Base-by-base conservation (phyloP, 2,888 invertebrate species). In the Helicoverpa assulta region DNA sequence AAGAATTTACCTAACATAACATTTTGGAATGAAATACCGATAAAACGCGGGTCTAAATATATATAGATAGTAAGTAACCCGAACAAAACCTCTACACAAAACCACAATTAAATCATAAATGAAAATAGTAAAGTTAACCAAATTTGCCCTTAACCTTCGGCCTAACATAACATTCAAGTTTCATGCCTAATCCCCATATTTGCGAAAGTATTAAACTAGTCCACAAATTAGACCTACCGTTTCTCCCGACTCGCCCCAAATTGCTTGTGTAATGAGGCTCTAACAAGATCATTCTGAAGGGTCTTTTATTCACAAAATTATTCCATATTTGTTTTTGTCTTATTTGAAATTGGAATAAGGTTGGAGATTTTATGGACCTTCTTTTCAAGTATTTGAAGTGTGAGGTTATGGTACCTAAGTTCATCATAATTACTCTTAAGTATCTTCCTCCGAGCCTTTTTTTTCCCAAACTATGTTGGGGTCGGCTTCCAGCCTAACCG, bases 211-310 rank as follows among this genome's bases (percentile, higher is more conserved):
- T 47, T 47, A 5, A n/a, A n/a, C n/a, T 47, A 47, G 47, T 16
- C 47, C 47, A 5, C 47, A 47, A 47, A 47, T 47, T 47, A 47
- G 47, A 16, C 47, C 47, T 47, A n/a, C 47, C n/a, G n/a, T 47
- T 6, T 47, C 5, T 16, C 47, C 47, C n/a, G 47, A 16, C 47
- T 47, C 47, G 47, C 5, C n/a, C 16, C 47, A 47, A 47, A 47
- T 47, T 47, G 47, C 47, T 47, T n/a, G 47, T n/a, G n/a, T 47
- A 47, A 47, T 47, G 47, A n/a, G 47, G n/a, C 47, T n/a, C 47
- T 47, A 47, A 47, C 47, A 47, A 47, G 47, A 47, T 47, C 47
- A 47, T n/a, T n/a, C n/a, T 47, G 47, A 47, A n/a, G n/a, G 16
- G 16, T n/a, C 5, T 47, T 47, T 47, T 47, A n/a, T 47, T n/a